Base-by-base conservation (phyloP, 2,888 invertebrate genomes). In the Drosophila macrospina region DNA sequence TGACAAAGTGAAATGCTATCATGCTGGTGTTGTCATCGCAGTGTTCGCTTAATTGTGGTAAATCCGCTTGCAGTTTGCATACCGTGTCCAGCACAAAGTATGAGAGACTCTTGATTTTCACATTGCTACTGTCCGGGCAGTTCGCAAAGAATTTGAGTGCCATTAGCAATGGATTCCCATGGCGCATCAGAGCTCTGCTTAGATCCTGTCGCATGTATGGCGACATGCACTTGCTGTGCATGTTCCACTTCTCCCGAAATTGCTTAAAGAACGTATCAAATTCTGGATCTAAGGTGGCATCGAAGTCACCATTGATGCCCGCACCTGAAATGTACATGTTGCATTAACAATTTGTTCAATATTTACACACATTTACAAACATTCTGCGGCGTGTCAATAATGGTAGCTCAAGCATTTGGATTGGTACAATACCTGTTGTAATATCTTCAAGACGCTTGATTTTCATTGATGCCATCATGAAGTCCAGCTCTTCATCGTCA, bases 1-100 rank as follows among this genome's bases (percentile, higher is more conserved):
- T 94, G 11, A 96, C 94, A 80, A 96, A 93, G 89, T 94, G 94
- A 92, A 96, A 96, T 55, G 96, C 95, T 72, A 95, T 94, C 86
- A 95, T 91, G 92, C 96, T 96, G 30, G 96, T 89, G 69, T 94
- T 83, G 79, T 90, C 61, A 91, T 93, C 83, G 94, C 92, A 88
- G 91, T 91, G 70, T 16, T 84, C 73, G 93, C 93, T 76, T 91
- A 93, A 77, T 93, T 88, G 74, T 86, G 91, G 85, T 90, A 88
- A 89, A 62, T 89, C 86, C 26, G 89, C 82, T 39, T 93, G 93
- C 92, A 94, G 94, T 70, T 93, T 93, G 69, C 93, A 92, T 68
- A 95, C 93, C 57, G 93, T 93, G 89, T 95, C 95, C 74, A 95
- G 93, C 70, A 95, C 92, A 94, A 73, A 79, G 70, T 68, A 72